Evolutionary conservation across 2,797 vertebrate genomes (phyloP).

Genomic region (Danio kyathit): DNA sequence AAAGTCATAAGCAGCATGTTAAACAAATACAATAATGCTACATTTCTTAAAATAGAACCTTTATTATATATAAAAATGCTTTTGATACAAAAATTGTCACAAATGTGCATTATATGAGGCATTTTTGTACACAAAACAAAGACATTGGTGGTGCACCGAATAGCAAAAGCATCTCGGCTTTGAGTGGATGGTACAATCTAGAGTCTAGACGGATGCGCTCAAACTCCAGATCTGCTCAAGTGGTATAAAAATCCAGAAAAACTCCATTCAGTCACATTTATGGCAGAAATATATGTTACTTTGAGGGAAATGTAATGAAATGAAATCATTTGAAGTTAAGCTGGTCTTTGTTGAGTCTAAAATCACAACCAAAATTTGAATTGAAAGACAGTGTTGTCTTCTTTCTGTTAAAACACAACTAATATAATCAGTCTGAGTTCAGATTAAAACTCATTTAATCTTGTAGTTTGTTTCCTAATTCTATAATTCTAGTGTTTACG

Average conservation of each 20-base stretch:
- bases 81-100: conserved; percentile 81
- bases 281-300: background rate
- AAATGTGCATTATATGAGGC: conserved; percentile 77
- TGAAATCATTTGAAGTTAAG: background rate
- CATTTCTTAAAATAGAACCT: conserved; percentile 83
- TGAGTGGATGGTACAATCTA: conserved; percentile 28
- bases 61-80: conserved; percentile 86
- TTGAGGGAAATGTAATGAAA: conserved; percentile 4
- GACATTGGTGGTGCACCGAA: conserved; percentile 48
- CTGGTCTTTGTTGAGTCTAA: background rate
- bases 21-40: background rate
- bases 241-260: conserved; percentile 15
- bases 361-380: background rate
- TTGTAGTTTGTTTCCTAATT: background rate
- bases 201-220: conserved; percentile 21
- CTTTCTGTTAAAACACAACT: background rate
- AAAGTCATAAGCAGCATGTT: too few relatives aligned
- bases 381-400: background rate
- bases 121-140: conserved; percentile 72
- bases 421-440: background rate
- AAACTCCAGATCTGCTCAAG: conserved; percentile 9
- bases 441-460: conserved; percentile 5
- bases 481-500: conserved; percentile 1
- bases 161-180: conserved; percentile 1
- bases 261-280: conserved; percentile 43